These are phyloP conservation scores for Andrena praecox DNA, from an alignment of 2,888 invertebrate species.

Conservation along the genomic window DNA sequence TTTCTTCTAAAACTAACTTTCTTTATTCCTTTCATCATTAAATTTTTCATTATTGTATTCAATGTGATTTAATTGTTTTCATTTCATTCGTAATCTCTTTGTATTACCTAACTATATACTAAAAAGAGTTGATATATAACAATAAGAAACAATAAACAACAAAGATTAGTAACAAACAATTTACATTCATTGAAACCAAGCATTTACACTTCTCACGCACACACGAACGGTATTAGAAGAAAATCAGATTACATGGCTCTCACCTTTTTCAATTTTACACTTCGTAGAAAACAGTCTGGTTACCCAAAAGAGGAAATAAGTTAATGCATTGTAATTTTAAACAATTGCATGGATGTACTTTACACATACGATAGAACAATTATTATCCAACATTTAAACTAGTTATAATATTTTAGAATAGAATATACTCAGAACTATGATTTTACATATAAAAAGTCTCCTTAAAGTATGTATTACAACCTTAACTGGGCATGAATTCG, in stretches of 20 bases:
- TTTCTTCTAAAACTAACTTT: constrained; percentile 73
- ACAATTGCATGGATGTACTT: constrained; percentile 43
- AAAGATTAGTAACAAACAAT: constrained; percentile 63
- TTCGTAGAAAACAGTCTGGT: constrained; percentile 16
- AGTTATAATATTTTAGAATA: constrained; percentile 64
- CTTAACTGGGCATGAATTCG: constrained; percentile 67
- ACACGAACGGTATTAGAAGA: constrained; percentile 46
- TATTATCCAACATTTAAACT: constrained; percentile 65
- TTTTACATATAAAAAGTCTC: constrained; percentile 73
- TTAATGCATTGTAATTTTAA: constrained; percentile 33
- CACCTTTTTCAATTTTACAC: constrained; percentile 29
- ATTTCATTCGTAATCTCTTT: constrained; percentile 53
- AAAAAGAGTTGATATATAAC: constrained; percentile 63
- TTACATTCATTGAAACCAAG: constrained; percentile 60
- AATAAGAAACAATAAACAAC: constrained; percentile 67
- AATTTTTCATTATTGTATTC: constrained; percentile 69
- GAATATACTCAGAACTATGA: constrained; percentile 66
- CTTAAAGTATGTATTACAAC: constrained; percentile 73
- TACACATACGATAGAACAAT: constrained; percentile 50
- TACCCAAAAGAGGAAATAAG: constrained; percentile 35
- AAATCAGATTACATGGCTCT: constrained; percentile 47
- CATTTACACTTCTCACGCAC: constrained; percentile 41
- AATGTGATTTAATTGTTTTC: constrained; percentile 60
- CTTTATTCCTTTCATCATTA: constrained; percentile 69
- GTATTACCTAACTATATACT: constrained; percentile 63